Base-by-base conservation (phyloP, 2,797 vertebrate species). In the Ptychobarbus kaznakovi region DNA sequence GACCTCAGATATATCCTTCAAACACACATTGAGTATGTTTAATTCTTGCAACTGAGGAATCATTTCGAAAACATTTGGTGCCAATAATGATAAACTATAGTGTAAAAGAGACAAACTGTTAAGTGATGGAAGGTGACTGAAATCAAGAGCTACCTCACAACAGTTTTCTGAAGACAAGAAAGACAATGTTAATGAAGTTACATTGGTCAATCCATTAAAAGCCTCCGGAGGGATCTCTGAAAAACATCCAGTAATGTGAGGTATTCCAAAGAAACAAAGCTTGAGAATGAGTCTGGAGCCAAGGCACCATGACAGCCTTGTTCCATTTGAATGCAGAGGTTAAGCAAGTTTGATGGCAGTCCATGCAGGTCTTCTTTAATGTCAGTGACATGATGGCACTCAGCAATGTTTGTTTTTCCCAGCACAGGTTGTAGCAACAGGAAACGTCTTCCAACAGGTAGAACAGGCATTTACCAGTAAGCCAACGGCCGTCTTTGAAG, bases 121-220 rank as follows among this genome's bases (percentile, higher is more conserved):
- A 49, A 85, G 76, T 58, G 28, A 49, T 12, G 83, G 25, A 70
- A 85, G 40, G 28, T 8, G 40, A 78, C 42, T 78, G 40, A 85
- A 80, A 18, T 78, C 68, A 7, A 80, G 65, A 70, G 65, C 49
- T 35, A 69, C 28, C 20, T 73, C 49, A 49, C 83, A 80, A 25
- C 66, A 85, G 66, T 0, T 3, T 38, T 46, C 2, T 46, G 0
- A 0, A 20, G 25, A 11, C 0, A 2, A 49, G 25, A 22, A 4
- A 6, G 0, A 4, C 40, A 85, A 25, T 6, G 0, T 4, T 10
- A 85, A 28, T n/a, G 20, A 35, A 13, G 66, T 58, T 49, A 85
- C 40, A 46, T 73, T 51, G 4, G 18, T 28, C 69, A 85, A 65
- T 15, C 56, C 77, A 35, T n/a, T 61, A 65, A 85, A 85, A 20